phyloP scores from a whole-genome alignment of 1,140 invertebrate genomes.

The Cyrtorhinus lividipennis region DNA sequence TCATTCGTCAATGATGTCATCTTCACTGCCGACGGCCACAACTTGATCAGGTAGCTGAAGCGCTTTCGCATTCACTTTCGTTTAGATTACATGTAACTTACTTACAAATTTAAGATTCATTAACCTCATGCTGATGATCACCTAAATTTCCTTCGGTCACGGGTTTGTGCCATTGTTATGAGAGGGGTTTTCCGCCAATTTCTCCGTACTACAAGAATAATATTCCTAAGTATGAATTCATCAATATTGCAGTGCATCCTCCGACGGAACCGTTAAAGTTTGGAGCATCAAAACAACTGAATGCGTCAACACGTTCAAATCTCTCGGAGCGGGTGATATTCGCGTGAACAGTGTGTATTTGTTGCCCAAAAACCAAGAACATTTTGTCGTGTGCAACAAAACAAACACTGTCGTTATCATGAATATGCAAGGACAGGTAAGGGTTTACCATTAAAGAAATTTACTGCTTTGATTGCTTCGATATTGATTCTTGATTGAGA shows the following conservation, averaged over 20 bases:
- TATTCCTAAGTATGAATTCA: background rate
- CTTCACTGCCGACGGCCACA: conserved; percentile 86
- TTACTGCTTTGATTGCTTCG: too few relatives aligned
- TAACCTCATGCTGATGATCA: background rate
- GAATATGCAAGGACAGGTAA: conserved; percentile 93
- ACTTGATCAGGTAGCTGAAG: conserved; percentile 50
- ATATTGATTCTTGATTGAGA: background rate
- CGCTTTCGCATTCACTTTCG: background rate
- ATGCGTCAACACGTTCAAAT: conserved; percentile 89
- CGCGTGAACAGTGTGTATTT: conserved; percentile 86
- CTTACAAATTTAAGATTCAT: background rate
- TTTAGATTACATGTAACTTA: background rate
- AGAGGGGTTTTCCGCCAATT: background rate
- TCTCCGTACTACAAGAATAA: background rate
- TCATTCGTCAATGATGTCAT: conserved; percentile 97
- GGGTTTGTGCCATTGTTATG: background rate
- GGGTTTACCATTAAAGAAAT: too few relatives aligned
- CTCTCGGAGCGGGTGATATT: conserved; percentile 75
- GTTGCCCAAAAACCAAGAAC: conserved; percentile 87
- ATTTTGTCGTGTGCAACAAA: conserved; percentile 96
- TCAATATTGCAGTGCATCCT: conserved; percentile 56
- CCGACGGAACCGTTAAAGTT: conserved; percentile 93
- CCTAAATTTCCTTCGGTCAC: background rate
- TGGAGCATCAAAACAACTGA: conserved; percentile 96
- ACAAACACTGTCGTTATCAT: conserved; percentile 95